Evolutionary conservation across 1,140 invertebrate genomes (phyloP).

Genomic region (Platyura marginata): DNA sequence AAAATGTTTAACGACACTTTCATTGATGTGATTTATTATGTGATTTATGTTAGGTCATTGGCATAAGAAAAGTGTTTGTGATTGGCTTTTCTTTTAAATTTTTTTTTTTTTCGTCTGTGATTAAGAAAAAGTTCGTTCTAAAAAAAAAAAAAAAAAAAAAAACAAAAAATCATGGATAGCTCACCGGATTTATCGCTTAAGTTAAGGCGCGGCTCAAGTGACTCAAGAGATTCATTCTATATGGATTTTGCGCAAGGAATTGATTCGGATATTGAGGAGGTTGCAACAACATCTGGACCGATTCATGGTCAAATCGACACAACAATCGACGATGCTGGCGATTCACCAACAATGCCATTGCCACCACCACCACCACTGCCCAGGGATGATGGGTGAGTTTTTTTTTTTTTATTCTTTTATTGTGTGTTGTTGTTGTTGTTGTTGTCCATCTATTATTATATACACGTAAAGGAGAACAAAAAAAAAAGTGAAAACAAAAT

Average conservation of each 20-base stretch:
- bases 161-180: constrained; percentile 33
- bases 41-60: not conserved
- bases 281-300: constrained; percentile 35
- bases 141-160: not conserved
- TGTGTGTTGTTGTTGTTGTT: too few relatives aligned
- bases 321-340: not conserved
- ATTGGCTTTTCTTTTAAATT: not conserved
- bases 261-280: constrained; percentile 73
- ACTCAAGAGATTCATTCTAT: constrained; percentile 70
- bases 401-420: too few relatives aligned
- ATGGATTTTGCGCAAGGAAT: constrained; percentile 77
- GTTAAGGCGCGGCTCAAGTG: constrained; percentile 59
- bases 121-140: too few relatives aligned
- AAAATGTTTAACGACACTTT: too few relatives aligned
- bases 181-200: constrained; percentile 68
- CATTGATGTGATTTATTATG: too few relatives aligned
- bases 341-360: constrained; percentile 18
- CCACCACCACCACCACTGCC: constrained; percentile 15
- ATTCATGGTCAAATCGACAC: not conserved
- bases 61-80: not conserved
- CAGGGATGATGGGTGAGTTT: constrained; percentile 10
- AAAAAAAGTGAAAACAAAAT: too few relatives aligned
- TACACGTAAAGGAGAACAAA: too few relatives aligned
- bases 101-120: not conserved
- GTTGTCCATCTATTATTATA: too few relatives aligned